Evolutionary conservation across 1,140 invertebrate genomes (phyloP), one percentile per base, ranked within the genome.

Genomic region (Cyrtorhinus lividipennis): DNA sequence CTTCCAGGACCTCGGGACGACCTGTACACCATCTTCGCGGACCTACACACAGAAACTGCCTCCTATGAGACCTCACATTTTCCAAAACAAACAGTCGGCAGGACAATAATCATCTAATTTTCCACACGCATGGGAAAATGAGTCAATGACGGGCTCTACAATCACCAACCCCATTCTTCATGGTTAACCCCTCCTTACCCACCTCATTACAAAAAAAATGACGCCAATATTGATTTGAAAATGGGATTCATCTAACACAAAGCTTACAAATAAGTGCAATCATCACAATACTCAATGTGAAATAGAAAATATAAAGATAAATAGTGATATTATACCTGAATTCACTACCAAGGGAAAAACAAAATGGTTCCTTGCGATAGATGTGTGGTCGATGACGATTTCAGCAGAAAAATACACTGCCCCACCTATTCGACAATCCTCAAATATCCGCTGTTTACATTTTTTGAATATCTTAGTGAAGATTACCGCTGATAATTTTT

Each of bases 31-130:
- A 65, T 67, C 48, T 65, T 44, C 56, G 30, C 22, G 44, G 13
- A 62, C 62, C 64, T 64, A 61, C 59, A 67, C 64, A 68, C 66
- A 66, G 61, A 66, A 64, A 68, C 67, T 68, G 63, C 63, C 61
- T 62, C 65, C 64, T 63, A 64, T 66, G 66, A 65, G 57, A 59
- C 48, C 48, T 53, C 48, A 22, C 12, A 38, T 38, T 53, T 53
- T 53, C 48, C 10, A 53, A 5, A 10, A 22, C 10, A 15, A 53
- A 53, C n/a, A 44, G n/a, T 44, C n/a, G n/a, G 38, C 8, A 10
- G 8, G 38, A 8, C n/a, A 8, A 44, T 44, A 44, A 44, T 44
- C 38, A 44, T 44, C n/a, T n/a, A n/a, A n/a, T n/a, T n/a, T n/a
- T n/a, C n/a, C n/a, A n/a, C n/a, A n/a, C n/a, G n/a, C n/a, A n/a